A percentile compares a stretch with the other conserved stretches of the same genome.
Evolutionary conservation across 2,888 invertebrate species (phyloP).

Genomic region (Heliconius charithonia): DNA sequence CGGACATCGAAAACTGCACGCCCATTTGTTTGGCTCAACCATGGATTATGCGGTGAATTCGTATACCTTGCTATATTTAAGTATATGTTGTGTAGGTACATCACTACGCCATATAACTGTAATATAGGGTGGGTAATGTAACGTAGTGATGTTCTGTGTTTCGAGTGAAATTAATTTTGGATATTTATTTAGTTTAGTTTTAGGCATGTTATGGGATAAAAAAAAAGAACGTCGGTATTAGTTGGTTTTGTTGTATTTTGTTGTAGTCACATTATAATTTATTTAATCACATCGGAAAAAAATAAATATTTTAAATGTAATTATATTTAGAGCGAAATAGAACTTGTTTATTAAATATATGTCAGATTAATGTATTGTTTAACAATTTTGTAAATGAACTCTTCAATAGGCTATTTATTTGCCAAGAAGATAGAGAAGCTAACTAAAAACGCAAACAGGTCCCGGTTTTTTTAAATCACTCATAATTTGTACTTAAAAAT

Average conservation of each 20-base stretch:
- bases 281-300: neutral
- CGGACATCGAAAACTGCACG: conserved; percentile 3
- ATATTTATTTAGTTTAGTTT: neutral
- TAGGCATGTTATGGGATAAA: neutral
- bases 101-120: neutral
- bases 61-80: neutral
- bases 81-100: neutral
- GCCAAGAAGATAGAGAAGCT: no score
- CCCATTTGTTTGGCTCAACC: conserved; percentile 21
- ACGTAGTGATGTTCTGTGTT: neutral
- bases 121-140: neutral
- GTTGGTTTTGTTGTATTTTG: neutral
- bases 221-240: neutral
- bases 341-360: no score
- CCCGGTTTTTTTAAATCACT: no score
- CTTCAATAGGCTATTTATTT: neutral
- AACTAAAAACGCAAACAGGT: no score
- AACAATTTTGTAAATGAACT: neutral
- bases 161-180: neutral
- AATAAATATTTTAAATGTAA: no score
- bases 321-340: neutral
- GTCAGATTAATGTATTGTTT: no score
- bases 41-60: conserved; percentile 24
- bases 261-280: neutral
- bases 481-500: no score